These are phyloP conservation scores for Stictonetta naevosa DNA, from an alignment of 2,113 vertebrate genomes.

Conservation along the genomic window DNA sequence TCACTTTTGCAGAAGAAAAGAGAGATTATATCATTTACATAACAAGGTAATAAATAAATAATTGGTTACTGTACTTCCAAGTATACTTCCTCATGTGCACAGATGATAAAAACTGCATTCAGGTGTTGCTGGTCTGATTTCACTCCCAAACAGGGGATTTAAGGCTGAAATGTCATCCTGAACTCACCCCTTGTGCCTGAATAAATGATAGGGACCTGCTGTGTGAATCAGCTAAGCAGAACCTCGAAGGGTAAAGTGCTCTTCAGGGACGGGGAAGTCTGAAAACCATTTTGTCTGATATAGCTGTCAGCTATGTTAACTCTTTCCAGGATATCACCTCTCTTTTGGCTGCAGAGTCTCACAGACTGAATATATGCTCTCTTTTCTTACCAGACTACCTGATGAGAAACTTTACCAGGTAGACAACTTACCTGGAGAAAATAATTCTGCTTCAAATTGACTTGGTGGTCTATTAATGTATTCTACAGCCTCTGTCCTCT, in stretches of 20 bases:
- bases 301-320: constrained; percentile 60
- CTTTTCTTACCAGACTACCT: neutral
- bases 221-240: constrained; percentile 51
- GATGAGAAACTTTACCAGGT: neutral
- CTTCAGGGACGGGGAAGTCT: constrained; percentile 39
- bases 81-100: constrained; percentile 46
- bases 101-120: constrained; percentile 63
- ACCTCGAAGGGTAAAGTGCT: constrained; percentile 53
- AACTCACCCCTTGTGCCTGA: constrained; percentile 21
- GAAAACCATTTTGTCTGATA: constrained; percentile 55
- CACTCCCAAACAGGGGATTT: constrained; percentile 18
- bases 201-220: constrained; percentile 55
- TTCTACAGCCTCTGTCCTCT: neutral
- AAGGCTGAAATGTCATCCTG: constrained; percentile 58
- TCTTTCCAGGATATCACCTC: neutral
- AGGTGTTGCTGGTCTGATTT: constrained; percentile 40
- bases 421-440: neutral
- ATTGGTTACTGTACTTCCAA: constrained; percentile 56
- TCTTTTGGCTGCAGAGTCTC: neutral
- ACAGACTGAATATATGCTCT: neutral
- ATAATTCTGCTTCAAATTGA: neutral
- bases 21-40: constrained; percentile 68
- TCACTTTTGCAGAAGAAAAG: constrained; percentile 68
- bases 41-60: constrained; percentile 73
- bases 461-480: neutral